Evolutionary conservation across 1,140 invertebrate genomes (phyloP).

Genomic region (Metaphire vulgaris): DNA sequence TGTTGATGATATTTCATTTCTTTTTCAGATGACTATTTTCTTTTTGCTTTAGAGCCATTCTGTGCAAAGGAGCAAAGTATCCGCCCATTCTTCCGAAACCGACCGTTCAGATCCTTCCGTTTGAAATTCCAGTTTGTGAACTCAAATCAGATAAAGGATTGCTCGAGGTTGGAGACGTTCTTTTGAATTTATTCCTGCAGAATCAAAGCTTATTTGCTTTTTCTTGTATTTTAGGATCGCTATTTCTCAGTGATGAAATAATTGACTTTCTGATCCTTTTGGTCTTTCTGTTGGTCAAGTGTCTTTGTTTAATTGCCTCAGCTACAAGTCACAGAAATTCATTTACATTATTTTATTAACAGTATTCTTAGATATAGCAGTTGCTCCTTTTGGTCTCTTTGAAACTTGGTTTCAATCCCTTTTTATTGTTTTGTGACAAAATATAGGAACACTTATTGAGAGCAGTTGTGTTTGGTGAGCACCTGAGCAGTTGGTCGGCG

Average conservation of each 20-base stretch:
- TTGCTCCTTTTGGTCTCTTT: neutral
- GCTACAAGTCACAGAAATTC: neutral
- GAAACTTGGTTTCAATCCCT: too few species aligned
- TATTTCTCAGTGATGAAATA: neutral
- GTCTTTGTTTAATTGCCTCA: neutral
- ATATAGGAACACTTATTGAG: conserved; percentile 44
- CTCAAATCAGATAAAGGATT: conserved; percentile 69
- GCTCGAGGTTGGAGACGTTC: conserved; percentile 61
- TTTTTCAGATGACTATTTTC: conserved; percentile 12
- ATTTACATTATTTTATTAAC: too few species aligned
- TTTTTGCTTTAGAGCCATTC: conserved; percentile 59
- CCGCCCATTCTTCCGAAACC: conserved; percentile 79
- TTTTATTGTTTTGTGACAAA: conserved; percentile 16
- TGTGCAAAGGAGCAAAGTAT: conserved; percentile 79
- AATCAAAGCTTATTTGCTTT: neutral
- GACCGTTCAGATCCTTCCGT: conserved; percentile 62
- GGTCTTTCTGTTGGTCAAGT: neutral
- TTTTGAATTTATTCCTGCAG: neutral
- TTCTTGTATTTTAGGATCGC: neutral
- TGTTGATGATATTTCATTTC: neutral
- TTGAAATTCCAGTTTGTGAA: conserved; percentile 73
- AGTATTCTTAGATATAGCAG: too few species aligned
- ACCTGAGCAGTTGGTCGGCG: conserved; percentile 36
- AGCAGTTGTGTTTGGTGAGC: conserved; percentile 35
- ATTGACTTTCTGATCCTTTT: neutral